A percentile compares a stretch with the other conserved stretches of the same genome.
phyloP scores from a whole-genome alignment of 53 echinoderm and acorn worm genomes.

The Apostichopus leukothele region DNA sequence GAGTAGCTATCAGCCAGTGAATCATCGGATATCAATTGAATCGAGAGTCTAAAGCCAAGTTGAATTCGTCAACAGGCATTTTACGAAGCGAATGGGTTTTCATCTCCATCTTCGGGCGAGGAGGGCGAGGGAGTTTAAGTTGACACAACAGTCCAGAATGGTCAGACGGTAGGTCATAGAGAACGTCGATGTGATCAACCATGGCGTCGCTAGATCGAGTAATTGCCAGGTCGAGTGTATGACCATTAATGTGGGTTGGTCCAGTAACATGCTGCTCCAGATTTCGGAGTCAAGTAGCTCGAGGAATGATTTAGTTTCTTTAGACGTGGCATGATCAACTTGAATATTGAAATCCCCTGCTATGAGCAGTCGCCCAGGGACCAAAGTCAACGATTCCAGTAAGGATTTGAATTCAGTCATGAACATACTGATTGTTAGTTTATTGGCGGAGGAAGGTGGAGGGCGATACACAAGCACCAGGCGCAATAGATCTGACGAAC shows the following conservation, averaged over 20 bases:
- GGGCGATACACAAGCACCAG: too few relatives aligned
- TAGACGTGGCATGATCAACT: not conserved
- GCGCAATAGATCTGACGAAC: too few relatives aligned
- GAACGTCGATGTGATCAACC: not conserved
- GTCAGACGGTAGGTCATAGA: not conserved
- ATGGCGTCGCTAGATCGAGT: not conserved
- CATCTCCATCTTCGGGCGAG: not conserved
- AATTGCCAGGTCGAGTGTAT: not conserved
- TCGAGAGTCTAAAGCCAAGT: too few relatives aligned
- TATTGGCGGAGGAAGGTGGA: too few relatives aligned
- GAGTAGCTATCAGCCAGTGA: too few relatives aligned
- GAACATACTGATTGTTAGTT: too few relatives aligned
- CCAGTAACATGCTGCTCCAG: not conserved
- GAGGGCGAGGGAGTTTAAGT: not conserved
- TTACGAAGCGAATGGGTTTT: not conserved
- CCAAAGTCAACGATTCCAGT: not conserved
- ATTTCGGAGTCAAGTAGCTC: slow-evolving; percentile 10
- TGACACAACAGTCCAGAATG: not conserved
- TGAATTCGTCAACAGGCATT: not conserved
- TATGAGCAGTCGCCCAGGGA: not conserved
- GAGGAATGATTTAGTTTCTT: not conserved
- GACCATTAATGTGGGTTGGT: not conserved
- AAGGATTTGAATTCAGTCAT: too few relatives aligned
- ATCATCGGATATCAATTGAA: too few relatives aligned
- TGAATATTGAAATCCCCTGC: not conserved